Base-by-base conservation (phyloP, 2,797 vertebrate genomes). In the Chaunax sp. region DNA sequence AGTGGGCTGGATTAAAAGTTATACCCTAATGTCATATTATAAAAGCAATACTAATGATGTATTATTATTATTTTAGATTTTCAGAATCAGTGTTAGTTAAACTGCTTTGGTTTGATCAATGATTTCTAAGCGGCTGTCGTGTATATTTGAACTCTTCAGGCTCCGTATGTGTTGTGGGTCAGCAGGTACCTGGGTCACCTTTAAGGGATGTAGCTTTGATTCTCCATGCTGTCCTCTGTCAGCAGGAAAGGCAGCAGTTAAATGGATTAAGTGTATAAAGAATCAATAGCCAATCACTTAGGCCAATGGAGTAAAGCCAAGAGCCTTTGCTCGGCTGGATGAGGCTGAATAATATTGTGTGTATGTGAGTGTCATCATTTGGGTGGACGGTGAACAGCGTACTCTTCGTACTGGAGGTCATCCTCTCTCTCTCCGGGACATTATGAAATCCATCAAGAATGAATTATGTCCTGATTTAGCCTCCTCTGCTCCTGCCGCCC, bases 221-320 rank as follows among this genome's bases (percentile, higher is more conserved):
- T 64, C 64, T 12, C 19, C 54, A 15, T 16, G 6, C 68, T 75
- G 75, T 86, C 65, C 60, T 78, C 69, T 64, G 75, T 77, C 87
- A 79, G 81, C 80, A 63, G 69, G 46, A 68, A 58, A 53, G 72
- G 57, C 73, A 22, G 66, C 83, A 88, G 80, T 79, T 92, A 94
- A 94, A 85, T 91, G 85, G 87, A 94, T 94, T 94, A 92, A 71
- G 75, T 75, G 71, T 64, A 87, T 64, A 76, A 72, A 41, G 64
- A 90, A 94, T 94, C 92, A 71, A 95, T 93, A 91, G 82, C 80
- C 89, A 93, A 94, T 94, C 89, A 92, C 92, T 94, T 92, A 93
- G 76, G 51, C 67, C 70, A 59, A 26, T 82, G 80, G 82, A 87
- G 65, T 37, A 46, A 76, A 79, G 87, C 81, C 89, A 89, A 80